Evolutionary conservation across 2,888 invertebrate species (phyloP).

Genomic region (Scaptomyza caliginosa): DNA sequence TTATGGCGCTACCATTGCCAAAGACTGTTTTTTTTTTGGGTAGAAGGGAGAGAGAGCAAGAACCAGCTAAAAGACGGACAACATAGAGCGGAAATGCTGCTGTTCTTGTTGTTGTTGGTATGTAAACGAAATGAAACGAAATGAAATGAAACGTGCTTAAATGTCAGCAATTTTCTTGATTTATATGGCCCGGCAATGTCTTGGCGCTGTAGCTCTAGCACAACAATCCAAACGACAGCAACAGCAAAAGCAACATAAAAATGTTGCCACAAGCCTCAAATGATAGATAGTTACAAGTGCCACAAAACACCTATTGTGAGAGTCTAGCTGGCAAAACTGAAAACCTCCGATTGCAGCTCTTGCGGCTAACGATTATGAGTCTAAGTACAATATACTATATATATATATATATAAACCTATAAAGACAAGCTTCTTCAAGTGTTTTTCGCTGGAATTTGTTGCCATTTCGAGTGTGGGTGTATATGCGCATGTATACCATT

Average conservation of each 20-base stretch:
- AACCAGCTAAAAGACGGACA: conserved; percentile 17
- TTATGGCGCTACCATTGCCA: conserved; percentile 52
- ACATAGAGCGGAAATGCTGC: conserved; percentile 65
- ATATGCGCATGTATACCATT: conserved; percentile 12
- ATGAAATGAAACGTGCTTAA: conserved; percentile 75
- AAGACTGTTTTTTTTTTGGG: conserved; percentile 40
- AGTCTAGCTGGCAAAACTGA: conserved; percentile 9
- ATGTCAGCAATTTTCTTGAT: conserved; percentile 80
- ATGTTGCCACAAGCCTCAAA: conserved; percentile 50
- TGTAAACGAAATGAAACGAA: conserved; percentile 51
- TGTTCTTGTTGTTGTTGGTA: conserved; percentile 24
- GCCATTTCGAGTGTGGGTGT: conserved; percentile 13
- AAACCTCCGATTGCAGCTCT: conserved; percentile 49
- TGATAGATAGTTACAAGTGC: conserved; percentile 64
- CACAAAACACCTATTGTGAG: conserved; percentile 54
- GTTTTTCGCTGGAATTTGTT: conserved; percentile 42
- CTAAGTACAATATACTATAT: conserved; percentile 7
- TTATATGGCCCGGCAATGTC: conserved; percentile 73
- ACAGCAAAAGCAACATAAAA: conserved; percentile 47
- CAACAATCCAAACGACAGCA: conserved; percentile 56
- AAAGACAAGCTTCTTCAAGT: conserved; percentile 32
- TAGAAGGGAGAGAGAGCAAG: conserved; percentile 35
- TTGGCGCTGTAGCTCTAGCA: conserved; percentile 41
- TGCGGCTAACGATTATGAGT: conserved; percentile 65
- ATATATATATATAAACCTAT: not conserved